Conservation (phyloP, 2,888 invertebrate species). For the Entomobrya multifasciata region DNA sequence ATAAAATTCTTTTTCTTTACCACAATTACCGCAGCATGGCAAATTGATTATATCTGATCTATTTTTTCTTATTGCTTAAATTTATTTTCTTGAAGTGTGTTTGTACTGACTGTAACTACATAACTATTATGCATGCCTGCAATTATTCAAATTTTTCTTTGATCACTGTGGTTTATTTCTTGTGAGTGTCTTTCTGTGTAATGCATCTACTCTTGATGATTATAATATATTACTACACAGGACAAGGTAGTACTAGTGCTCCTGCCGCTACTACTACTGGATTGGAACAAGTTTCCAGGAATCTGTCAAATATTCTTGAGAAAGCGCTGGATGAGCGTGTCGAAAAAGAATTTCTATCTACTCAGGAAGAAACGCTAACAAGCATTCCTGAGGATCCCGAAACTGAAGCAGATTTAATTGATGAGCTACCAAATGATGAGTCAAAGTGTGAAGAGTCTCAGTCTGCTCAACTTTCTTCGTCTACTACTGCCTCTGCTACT, state of each 20-base stretch:
- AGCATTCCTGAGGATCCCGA: constrained; percentile 72
- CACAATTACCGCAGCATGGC: constrained; percentile 46
- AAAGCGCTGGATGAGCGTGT: constrained; percentile 69
- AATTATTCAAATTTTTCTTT: constrained; percentile 38
- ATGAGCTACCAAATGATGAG: constrained; percentile 54
- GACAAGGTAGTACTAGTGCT: constrained; percentile 51
- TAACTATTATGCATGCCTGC: constrained; percentile 36
- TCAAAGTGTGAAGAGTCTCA: constrained; percentile 61
- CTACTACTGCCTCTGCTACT: constrained; percentile 26
- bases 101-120: not conserved
- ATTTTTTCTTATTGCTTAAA: no score
- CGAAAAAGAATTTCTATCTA: constrained; percentile 73
- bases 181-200: constrained; percentile 9
- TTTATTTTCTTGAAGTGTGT: constrained; percentile 1
- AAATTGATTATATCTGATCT: not conserved
- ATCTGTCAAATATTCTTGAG: constrained; percentile 69
- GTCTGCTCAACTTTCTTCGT: constrained; percentile 57
- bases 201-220: constrained; percentile 65
- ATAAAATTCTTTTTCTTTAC: not conserved
- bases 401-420: constrained; percentile 64
- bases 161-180: constrained; percentile 55
- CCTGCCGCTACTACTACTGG: constrained; percentile 22
- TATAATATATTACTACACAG: constrained; percentile 65
- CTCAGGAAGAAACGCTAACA: constrained; percentile 74
- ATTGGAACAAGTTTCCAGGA: constrained; percentile 71